These are phyloP conservation scores for Epinephelus awoara DNA, from an alignment of 2,797 vertebrate species.

Conservation along the genomic window DNA sequence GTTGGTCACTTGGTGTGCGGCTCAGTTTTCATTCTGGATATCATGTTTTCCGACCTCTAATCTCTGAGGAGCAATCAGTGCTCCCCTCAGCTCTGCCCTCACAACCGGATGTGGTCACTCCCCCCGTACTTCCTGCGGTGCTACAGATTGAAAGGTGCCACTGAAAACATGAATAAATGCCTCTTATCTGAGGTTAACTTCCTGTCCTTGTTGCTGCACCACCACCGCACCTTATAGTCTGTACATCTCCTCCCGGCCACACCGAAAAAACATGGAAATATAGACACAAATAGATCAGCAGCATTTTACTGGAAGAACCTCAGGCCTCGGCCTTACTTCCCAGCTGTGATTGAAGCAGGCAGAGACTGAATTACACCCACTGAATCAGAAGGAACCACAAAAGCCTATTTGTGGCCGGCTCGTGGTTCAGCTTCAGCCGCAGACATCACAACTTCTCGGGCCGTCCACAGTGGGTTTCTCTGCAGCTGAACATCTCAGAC, in stretches of 20 bases:
- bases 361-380: constrained; percentile 27
- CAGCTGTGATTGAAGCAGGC: constrained; percentile 17
- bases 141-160: constrained; percentile 45
- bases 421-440: constrained; percentile 33
- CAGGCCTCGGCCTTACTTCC: constrained; percentile 36
- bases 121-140: constrained; percentile 68
- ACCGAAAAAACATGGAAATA: constrained; percentile 19
- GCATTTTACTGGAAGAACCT: constrained; percentile 70
- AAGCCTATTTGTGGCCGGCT: constrained; percentile 32
- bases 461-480: constrained; percentile 7
- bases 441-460: constrained; percentile 51
- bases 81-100: constrained; percentile 1
- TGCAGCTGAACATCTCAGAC: constrained; percentile 1
- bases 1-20: no score
- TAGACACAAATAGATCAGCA: constrained; percentile 54
- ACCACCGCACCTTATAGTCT: not conserved
- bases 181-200: constrained; percentile 43
- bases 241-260: not conserved
- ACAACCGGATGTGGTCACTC: constrained; percentile 72
- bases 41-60: not conserved
- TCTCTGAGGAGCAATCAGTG: constrained; percentile 23
- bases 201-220: not conserved
- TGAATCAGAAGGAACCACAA: constrained; percentile 34
- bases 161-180: constrained; percentile 34
- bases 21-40: not conserved